Percentiles rank a stretch among this genome's conserved stretches.
These are phyloP conservation scores for Drosophila nikananu DNA, from an alignment of 1,140 invertebrate genomes.

Conservation along the genomic window DNA sequence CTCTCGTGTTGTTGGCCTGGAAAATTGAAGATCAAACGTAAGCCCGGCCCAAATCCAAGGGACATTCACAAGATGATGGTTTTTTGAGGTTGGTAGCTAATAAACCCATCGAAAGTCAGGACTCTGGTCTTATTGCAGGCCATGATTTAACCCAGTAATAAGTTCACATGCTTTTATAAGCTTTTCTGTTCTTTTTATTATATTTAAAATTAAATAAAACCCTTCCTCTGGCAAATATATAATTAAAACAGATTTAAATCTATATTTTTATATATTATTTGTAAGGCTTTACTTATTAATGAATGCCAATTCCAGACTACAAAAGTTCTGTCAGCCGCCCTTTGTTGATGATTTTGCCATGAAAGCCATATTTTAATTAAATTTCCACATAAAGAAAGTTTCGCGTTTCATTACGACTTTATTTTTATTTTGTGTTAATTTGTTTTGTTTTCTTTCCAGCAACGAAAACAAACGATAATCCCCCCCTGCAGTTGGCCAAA, in stretches of 20 bases:
- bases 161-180: no score
- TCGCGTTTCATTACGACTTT: background rate
- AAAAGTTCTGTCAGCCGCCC: background rate
- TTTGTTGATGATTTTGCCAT: background rate
- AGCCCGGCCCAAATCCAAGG: slow-evolving; percentile 23
- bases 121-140: background rate
- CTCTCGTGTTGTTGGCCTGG: slow-evolving; percentile 50
- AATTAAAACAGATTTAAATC: background rate
- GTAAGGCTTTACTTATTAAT: background rate
- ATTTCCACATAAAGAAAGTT: slow-evolving; percentile 16
- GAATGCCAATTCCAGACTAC: no score
- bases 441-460: slow-evolving; percentile 13
- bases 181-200: background rate
- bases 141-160: background rate
- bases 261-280: background rate
- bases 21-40: slow-evolving; percentile 73
- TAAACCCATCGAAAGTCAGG: slow-evolving; percentile 4
- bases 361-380: slow-evolving; percentile 37
- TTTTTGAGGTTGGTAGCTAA: background rate
- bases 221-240: background rate
- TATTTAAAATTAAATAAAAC: no score
- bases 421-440: slow-evolving; percentile 30
- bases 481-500: slow-evolving; percentile 23
- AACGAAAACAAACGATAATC: slow-evolving; percentile 40
- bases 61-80: background rate